phyloP scores from a whole-genome alignment of 2,888 invertebrate species.

The Coenonympha arcania region DNA sequence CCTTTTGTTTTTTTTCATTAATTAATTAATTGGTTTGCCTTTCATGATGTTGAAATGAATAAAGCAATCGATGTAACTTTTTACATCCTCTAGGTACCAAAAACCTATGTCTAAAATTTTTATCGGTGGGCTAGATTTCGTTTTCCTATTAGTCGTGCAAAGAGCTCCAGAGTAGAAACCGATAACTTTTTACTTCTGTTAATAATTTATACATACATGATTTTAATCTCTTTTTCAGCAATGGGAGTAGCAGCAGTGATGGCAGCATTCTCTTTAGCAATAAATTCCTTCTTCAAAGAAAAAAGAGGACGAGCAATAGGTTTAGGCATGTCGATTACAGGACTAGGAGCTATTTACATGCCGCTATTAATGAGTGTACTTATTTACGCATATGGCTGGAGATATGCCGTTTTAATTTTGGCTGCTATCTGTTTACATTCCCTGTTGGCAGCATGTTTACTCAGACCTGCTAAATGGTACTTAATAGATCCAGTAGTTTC shows the following conservation, averaged over 20 bases:
- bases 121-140: no score
- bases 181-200: not conserved
- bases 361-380: constrained; percentile 75
- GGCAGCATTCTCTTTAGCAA: constrained; percentile 76
- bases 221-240: constrained; percentile 61
- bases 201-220: not conserved
- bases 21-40: no score
- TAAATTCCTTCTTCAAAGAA: constrained; percentile 78
- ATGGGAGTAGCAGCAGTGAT: constrained; percentile 75
- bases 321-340: constrained; percentile 77
- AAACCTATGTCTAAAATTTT: no score
- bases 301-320: constrained; percentile 77
- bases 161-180: no score
- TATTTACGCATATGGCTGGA: constrained; percentile 71
- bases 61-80: no score
- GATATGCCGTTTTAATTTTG: constrained; percentile 77
- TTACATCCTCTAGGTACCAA: no score
- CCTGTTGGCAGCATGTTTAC: constrained; percentile 72
- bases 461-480: constrained; percentile 81
- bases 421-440: constrained; percentile 77
- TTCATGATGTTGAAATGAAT: no score
- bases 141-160: no score
- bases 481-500: constrained; percentile 50
- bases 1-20: no score
- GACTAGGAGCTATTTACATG: constrained; percentile 78